A percentile compares a stretch with the other conserved stretches of the same genome.
Conservation (phyloP, 2,113 vertebrate genomes). For the Myodes glareolus region DNA sequence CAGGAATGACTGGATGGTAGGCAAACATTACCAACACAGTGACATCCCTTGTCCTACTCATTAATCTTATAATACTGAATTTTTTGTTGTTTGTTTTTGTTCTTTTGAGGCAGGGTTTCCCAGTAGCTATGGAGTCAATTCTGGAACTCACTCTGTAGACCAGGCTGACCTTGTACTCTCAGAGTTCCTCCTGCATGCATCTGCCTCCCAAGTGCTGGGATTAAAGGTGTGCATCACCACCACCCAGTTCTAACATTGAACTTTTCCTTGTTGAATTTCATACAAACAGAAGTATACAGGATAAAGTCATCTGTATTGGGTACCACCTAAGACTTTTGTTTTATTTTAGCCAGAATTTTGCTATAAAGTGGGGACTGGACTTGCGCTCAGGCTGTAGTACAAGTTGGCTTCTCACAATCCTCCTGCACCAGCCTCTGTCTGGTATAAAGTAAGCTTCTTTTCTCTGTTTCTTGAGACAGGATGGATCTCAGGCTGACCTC, state of each 20-base stretch:
- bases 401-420: background rate
- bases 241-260: background rate
- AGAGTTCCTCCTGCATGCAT: too few relatives aligned
- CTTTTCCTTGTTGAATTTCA: background rate
- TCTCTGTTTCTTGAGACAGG: too few relatives aligned
- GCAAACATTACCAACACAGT: background rate
- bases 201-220: too few relatives aligned
- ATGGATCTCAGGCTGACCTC: too few relatives aligned
- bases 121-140: too few relatives aligned
- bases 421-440: background rate
- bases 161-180: too few relatives aligned
- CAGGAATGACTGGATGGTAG: background rate
- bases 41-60: background rate
- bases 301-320: background rate
- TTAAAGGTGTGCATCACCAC: too few relatives aligned
- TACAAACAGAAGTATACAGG: background rate
- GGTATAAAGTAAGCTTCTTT: background rate
- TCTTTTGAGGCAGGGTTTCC: too few relatives aligned
- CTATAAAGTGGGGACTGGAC: background rate
- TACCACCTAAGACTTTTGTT: background rate
- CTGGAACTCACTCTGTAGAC: too few relatives aligned
- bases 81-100: background rate
- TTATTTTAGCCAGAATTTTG: background rate
- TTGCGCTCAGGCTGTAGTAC: background rate
- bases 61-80: conserved; percentile 37